Percentiles rank a stretch among this genome's conserved stretches.
Evolutionary conservation across 2,888 invertebrate genomes (phyloP).

Genomic region (Meteorus cinctellus): DNA sequence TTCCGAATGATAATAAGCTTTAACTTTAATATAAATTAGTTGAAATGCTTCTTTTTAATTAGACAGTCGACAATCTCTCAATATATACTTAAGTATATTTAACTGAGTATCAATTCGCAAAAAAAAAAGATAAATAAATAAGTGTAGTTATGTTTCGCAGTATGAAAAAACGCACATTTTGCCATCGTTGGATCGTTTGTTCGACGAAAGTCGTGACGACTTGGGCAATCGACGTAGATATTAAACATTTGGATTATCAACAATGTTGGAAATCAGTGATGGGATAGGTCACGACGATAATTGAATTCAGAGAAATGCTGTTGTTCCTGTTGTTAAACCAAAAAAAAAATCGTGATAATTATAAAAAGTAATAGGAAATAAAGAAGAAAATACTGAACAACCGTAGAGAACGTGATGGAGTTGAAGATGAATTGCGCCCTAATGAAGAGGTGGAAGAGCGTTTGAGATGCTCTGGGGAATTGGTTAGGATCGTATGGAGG

Average conservation of each 20-base stretch:
- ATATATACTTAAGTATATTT: too few relatives aligned
- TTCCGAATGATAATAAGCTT: too few relatives aligned
- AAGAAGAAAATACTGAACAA: slow-evolving; percentile 27
- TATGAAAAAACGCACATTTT: not conserved
- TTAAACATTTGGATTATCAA: not conserved
- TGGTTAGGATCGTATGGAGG: slow-evolving; percentile 73
- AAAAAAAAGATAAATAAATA: not conserved
- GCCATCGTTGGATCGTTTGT: not conserved
- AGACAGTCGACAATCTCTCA: too few relatives aligned
- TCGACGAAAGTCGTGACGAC: not conserved
- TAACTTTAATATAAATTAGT: too few relatives aligned
- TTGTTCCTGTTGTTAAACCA: not conserved
- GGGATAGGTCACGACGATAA: not conserved
- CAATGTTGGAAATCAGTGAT: not conserved
- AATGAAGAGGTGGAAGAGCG: slow-evolving; percentile 63
- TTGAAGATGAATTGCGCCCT: slow-evolving; percentile 58
- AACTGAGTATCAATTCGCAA: not conserved
- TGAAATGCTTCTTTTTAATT: too few relatives aligned
- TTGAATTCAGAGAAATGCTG: not conserved
- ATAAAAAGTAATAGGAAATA: slow-evolving; percentile 9
- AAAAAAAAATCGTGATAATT: not conserved
- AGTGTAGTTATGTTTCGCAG: not conserved
- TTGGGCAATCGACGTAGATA: not conserved
- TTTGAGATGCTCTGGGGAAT: slow-evolving; percentile 70
- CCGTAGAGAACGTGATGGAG: slow-evolving; percentile 47